Evolutionary conservation across 1,140 invertebrate species (phyloP).

Genomic region (Linepithema humile): DNA sequence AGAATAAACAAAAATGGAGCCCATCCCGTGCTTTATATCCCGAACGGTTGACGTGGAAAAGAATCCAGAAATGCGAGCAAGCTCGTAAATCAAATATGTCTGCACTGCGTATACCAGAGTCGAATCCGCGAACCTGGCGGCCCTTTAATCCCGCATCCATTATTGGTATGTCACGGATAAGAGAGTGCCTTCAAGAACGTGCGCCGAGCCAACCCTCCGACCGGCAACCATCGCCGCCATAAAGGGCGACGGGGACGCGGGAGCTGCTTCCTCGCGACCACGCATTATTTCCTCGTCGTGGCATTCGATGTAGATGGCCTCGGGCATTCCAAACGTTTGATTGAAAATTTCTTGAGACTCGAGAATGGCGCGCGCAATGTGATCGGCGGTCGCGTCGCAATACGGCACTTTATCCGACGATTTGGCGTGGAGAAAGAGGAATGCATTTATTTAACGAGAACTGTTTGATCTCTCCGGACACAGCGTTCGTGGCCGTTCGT

Average conservation of each 20-base stretch:
- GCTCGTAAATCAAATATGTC: slow-evolving; percentile 74
- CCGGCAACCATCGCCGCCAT: slow-evolving; percentile 13
- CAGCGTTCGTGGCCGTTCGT: slow-evolving; percentile 16
- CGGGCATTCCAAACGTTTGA: slow-evolving; percentile 82
- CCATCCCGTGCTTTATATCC: slow-evolving; percentile 65
- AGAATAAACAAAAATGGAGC: slow-evolving; percentile 73
- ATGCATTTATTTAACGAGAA: slow-evolving; percentile 67
- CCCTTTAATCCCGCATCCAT: slow-evolving; percentile 74
- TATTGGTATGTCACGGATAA: slow-evolving; percentile 73
- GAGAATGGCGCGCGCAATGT: slow-evolving; percentile 74
- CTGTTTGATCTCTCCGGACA: slow-evolving; percentile 32
- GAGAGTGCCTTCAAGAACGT: slow-evolving; percentile 63
- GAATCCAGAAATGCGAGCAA: slow-evolving; percentile 70
- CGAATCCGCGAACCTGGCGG: slow-evolving; percentile 68
- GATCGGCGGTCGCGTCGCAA: slow-evolving; percentile 6
- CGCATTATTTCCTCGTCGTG: slow-evolving; percentile 81
- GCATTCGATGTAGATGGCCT: slow-evolving; percentile 80
- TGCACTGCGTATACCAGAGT: slow-evolving; percentile 61
- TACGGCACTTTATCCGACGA: slow-evolving; percentile 18
- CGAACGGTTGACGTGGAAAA: slow-evolving; percentile 64
- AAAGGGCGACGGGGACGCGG: background rate
- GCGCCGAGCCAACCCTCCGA: slow-evolving; percentile 38
- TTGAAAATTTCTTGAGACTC: slow-evolving; percentile 84
- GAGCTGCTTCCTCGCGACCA: slow-evolving; percentile 61
- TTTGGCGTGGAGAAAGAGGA: slow-evolving; percentile 44